Evolutionary conservation across 1,140 invertebrate genomes (phyloP).

Genomic region (Pseudoatta argentina): DNA sequence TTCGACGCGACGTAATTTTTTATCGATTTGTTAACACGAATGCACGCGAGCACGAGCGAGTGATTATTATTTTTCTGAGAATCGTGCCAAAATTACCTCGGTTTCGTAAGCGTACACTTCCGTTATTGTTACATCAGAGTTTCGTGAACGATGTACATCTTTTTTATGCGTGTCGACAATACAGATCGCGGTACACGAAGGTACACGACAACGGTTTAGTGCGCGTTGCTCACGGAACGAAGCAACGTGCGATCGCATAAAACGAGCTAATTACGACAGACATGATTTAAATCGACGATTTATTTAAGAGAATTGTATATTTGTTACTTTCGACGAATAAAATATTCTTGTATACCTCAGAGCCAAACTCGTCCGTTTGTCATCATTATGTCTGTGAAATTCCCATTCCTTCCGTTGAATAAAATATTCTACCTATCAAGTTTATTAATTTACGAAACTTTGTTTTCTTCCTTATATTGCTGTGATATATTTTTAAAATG

Average conservation of each 20-base stretch:
- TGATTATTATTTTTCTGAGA: constrained; percentile 77
- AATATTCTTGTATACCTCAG: constrained; percentile 87
- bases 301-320: constrained; percentile 86
- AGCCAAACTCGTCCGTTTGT: constrained; percentile 34
- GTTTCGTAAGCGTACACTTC: constrained; percentile 72
- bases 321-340: constrained; percentile 87
- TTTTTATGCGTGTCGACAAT: constrained; percentile 72
- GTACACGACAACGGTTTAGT: neutral
- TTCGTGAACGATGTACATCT: constrained; percentile 58
- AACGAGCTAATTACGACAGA: constrained; percentile 59
- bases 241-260: constrained; percentile 47
- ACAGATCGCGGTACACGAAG: constrained; percentile 57
- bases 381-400: constrained; percentile 14
- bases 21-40: constrained; percentile 82
- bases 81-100: constrained; percentile 84
- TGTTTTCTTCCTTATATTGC: neutral
- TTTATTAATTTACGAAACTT: constrained; percentile 17
- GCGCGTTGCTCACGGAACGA: constrained; percentile 1
- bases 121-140: constrained; percentile 71
- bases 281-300: constrained; percentile 75
- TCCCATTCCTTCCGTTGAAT: neutral
- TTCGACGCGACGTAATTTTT: constrained; percentile 55
- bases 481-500: neutral
- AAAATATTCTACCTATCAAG: constrained; percentile 13
- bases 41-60: constrained; percentile 73